A percentile compares a stretch with the other conserved stretches of the same genome.
These are phyloP conservation scores for Pantelozetes paolii DNA, from an alignment of 2,888 invertebrate species.

Conservation along the genomic window DNA sequence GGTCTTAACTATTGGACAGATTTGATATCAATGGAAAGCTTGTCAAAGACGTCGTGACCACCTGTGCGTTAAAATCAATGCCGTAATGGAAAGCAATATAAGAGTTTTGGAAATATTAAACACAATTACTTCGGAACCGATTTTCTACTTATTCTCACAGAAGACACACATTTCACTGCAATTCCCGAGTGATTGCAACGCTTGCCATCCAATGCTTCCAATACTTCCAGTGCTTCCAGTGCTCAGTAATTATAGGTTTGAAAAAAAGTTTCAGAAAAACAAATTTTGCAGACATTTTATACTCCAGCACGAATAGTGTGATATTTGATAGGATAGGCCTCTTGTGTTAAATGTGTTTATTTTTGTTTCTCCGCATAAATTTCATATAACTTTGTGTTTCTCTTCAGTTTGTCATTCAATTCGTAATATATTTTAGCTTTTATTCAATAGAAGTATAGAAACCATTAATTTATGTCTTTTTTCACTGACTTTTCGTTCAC, in stretches of 20 bases:
- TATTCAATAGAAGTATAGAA: slow-evolving; percentile 9
- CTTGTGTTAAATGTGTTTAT: slow-evolving; percentile 28
- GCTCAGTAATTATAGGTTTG: slow-evolving; percentile 23
- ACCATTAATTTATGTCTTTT: slow-evolving; percentile 4
- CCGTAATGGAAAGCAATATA: slow-evolving; percentile 5
- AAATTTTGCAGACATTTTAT: slow-evolving; percentile 7
- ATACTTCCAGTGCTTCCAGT: background rate
- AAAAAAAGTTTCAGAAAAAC: slow-evolving; percentile 29
- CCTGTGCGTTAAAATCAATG: slow-evolving; percentile 19
- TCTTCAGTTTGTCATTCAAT: slow-evolving; percentile 23
- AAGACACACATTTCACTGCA: background rate
- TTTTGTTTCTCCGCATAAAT: slow-evolving; percentile 29
- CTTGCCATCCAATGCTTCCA: background rate
- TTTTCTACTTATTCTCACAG: slow-evolving; percentile 8
- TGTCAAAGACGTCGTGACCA: slow-evolving; percentile 27
- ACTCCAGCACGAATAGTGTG: slow-evolving; percentile 23
- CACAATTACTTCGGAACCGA: slow-evolving; percentile 14
- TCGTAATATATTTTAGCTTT: slow-evolving; percentile 22
- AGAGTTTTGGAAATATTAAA: slow-evolving; percentile 26
- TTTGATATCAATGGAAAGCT: background rate
- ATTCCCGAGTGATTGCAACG: slow-evolving; percentile 18
- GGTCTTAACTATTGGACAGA: background rate
- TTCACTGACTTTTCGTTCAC: background rate
- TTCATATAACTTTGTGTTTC: slow-evolving; percentile 25
- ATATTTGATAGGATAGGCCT: slow-evolving; percentile 20